These are phyloP conservation scores for Halisarca cf. caerulea DNA, from an alignment of 37 sponge, comb jelly and placozoan species.

Conservation along the genomic window DNA sequence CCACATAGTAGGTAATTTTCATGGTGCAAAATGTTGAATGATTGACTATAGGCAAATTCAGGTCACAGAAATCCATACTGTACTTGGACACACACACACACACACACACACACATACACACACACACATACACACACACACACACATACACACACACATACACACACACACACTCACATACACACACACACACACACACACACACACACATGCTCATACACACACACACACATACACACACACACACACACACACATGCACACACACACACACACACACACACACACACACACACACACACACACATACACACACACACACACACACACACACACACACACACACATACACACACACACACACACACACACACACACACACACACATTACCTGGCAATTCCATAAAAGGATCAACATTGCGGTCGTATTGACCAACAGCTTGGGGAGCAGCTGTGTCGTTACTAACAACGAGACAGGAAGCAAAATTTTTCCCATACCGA, in stretches of 20 bases:
- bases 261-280: conserved; percentile 31
- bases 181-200: neutral
- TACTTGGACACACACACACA: no score
- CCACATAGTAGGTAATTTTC: no score
- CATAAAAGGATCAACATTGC: neutral
- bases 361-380: conserved; percentile 14
- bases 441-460: neutral
- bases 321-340: conserved; percentile 18
- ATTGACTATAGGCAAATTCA: no score
- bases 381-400: neutral
- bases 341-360: conserved; percentile 36
- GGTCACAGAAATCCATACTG: no score
- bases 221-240: neutral
- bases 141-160: no score
- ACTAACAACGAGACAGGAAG: no score
- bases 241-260: conserved; percentile 4
- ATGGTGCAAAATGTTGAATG: no score
- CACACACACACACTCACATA: no score
- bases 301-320: conserved; percentile 36
- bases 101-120: no score
- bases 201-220: conserved; percentile 4
- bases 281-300: conserved; percentile 36
- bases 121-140: no score
- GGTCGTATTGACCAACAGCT: neutral
- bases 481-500: no score